A percentile compares a stretch with the other conserved stretches of the same genome.
These are phyloP conservation scores for Spheniscus humboldti DNA, from an alignment of 2,797 vertebrate species.

Conservation along the genomic window DNA sequence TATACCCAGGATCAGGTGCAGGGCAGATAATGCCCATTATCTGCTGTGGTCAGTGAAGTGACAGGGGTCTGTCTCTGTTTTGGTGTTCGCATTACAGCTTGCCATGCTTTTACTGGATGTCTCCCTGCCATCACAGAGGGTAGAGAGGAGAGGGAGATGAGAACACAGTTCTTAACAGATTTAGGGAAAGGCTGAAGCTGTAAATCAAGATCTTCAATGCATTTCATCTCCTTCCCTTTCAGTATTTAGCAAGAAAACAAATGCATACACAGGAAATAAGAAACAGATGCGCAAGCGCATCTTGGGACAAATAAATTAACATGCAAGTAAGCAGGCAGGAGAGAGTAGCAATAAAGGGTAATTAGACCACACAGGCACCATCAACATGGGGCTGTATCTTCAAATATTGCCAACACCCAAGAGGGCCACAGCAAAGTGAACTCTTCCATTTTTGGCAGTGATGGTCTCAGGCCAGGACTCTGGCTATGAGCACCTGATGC, in stretches of 20 bases:
- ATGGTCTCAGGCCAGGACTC: not conserved
- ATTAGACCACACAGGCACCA: conserved; percentile 46
- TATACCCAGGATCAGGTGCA: not conserved
- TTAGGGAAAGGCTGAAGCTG: not conserved
- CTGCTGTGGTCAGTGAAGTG: not conserved
- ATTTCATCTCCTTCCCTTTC: conserved; percentile 39
- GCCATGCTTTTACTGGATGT: not conserved
- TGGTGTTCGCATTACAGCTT: not conserved
- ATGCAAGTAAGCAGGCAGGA: not conserved
- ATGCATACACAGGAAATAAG: conserved; percentile 49
- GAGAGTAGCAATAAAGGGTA: not conserved
- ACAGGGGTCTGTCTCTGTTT: not conserved
- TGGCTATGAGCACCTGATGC: not conserved
- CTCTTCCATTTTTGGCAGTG: not conserved
- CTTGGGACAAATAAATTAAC: conserved; percentile 27
- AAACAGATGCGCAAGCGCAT: conserved; percentile 23
- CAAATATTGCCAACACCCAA: not conserved
- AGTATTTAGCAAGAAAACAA: conserved; percentile 37
- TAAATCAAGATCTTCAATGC: conserved; percentile 53
- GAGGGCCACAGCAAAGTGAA: not conserved
- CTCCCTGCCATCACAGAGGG: not conserved
- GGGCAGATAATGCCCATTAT: not conserved
- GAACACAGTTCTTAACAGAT: not conserved
- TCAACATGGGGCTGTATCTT: not conserved
- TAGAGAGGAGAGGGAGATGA: not conserved